Conservation (phyloP, 53 echinoderm and acorn worm species). For the Holothuria leucospilota region DNA sequence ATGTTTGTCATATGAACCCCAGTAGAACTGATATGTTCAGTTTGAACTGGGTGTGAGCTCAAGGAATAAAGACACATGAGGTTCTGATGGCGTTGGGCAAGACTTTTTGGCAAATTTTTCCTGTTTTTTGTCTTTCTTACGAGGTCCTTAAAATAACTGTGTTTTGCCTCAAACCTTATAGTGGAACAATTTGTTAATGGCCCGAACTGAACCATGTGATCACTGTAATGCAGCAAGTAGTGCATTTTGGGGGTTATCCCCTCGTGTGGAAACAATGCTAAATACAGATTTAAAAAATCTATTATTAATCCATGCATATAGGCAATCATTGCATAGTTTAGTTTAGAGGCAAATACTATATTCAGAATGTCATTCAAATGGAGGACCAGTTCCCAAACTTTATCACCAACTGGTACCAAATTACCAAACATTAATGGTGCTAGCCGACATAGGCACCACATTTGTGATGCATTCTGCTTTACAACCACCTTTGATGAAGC, state of each 20-base stretch:
- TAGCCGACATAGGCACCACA: slow-evolving; percentile 29
- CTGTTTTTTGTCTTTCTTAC: slow-evolving; percentile 48
- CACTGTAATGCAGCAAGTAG: slow-evolving; percentile 50
- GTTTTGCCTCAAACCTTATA: slow-evolving; percentile 48
- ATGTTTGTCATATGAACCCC: slow-evolving; percentile 6
- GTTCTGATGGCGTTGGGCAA: slow-evolving; percentile 8
- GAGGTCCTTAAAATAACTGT: slow-evolving; percentile 57
- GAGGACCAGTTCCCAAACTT: slow-evolving; percentile 19
- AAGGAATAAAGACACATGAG: slow-evolving; percentile 3
- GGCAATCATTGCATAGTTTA: slow-evolving; percentile 17
- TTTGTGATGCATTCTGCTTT: slow-evolving; percentile 55
- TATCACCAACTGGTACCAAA: slow-evolving; percentile 8
- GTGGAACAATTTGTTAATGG: slow-evolving; percentile 53
- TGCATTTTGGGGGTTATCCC: slow-evolving; percentile 54
- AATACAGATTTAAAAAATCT: slow-evolving; percentile 39
- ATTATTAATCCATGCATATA: slow-evolving; percentile 43
- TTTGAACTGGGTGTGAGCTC: slow-evolving; percentile 17
- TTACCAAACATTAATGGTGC: slow-evolving; percentile 29
- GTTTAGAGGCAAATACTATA: slow-evolving; percentile 26
- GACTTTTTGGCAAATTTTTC: slow-evolving; percentile 21
- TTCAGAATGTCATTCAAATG: slow-evolving; percentile 28
- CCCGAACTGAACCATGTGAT: slow-evolving; percentile 56
- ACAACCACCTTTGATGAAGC: slow-evolving; percentile 14
- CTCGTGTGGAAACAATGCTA: slow-evolving; percentile 40
- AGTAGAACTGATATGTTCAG: not conserved